Percentiles rank a stretch among this genome's conserved stretches.
Evolutionary conservation across 1,140 invertebrate genomes (phyloP).

Genomic region (Psilanteris sp.): DNA sequence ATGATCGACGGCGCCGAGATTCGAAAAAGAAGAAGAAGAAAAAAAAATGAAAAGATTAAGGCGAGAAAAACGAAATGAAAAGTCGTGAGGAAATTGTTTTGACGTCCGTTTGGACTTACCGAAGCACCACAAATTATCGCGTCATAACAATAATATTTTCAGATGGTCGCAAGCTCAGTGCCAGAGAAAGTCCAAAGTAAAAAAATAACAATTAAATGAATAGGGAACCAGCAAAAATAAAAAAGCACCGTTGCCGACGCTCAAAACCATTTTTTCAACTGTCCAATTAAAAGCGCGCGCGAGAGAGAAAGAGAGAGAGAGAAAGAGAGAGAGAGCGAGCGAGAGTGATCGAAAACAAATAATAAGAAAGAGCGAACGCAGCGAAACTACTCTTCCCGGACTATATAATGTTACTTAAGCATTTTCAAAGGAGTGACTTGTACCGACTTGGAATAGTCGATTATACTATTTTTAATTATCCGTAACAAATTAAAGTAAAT

Average conservation of each 20-base stretch:
- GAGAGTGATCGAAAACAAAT: not conserved
- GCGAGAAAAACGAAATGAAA: constrained; percentile 11
- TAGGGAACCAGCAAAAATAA: not conserved
- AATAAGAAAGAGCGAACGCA: constrained; percentile 50
- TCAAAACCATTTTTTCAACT: constrained; percentile 31
- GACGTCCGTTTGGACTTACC: constrained; percentile 26
- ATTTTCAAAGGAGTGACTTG: constrained; percentile 43
- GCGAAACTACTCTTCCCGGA: constrained; percentile 77
- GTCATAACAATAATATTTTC: constrained; percentile 25
- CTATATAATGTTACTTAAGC: constrained; percentile 76
- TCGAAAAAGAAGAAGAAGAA: constrained; percentile 22
- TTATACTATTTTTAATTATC: constrained; percentile 76
- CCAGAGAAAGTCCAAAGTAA: constrained; percentile 6
- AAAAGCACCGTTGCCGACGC: not conserved
- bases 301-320: too few relatives aligned
- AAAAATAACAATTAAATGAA: not conserved
- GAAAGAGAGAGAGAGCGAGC: too few relatives aligned
- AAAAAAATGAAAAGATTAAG: not conserved
- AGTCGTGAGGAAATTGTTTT: constrained; percentile 42
- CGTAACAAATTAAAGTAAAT: constrained; percentile 17
- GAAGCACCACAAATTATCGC: not conserved
- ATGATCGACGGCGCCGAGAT: constrained; percentile 66
- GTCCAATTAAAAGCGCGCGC: not conserved
- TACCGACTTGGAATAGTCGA: constrained; percentile 64
- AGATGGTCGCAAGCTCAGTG: constrained; percentile 7